Base-by-base conservation (phyloP, 37 sponge, comb jelly and placozoan genomes). In the Haliclona indistincta region DNA sequence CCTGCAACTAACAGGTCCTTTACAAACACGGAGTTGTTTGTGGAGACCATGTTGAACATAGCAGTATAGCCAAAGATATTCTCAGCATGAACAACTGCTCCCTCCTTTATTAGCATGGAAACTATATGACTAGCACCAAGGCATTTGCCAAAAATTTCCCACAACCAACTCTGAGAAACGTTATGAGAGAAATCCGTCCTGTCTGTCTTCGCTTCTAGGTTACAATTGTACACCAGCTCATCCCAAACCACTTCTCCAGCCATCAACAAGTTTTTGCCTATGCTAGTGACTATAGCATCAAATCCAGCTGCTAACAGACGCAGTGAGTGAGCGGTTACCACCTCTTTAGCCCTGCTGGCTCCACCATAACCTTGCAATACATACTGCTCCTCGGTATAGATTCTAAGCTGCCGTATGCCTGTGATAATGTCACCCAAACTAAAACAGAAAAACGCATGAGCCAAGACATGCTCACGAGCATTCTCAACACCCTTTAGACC, bases 61-160 rank as follows among this genome's bases (percentile, higher is more conserved):
- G 89, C 85, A 0, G 78, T 81, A 92, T 92, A 95, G 0, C 96
- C 96, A 84, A 88, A 95, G 15, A 67, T 44, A 63, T 95, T 95
- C 25, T 88, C 84, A 51, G 92, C 79, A 56, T 89, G 85, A 11
- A 83, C 63, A 17, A 79, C 70, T 5, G 87, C 86, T 44, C 90
- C 94, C 5, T 76, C 74, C 20, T 86, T 70, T 1, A 85, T 37
- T 43, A 91, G 61, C 1, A 30, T 29, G 7, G 63, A 54, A 5
- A 91, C 20, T 0, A 88, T n/a, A 1, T 73, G 54, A 53, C 85
- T 88, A 13, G 17, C 19, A 2, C 58, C 39, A 1, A 88, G 19
- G 45, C 94, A 93, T 40, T 26, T 41, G 8, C 72, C 55, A 0
- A 85, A 67, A 0, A 81, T 41, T 4, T 62, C 53, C 23, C 66